Evolutionary conservation across 2,113 vertebrate genomes (phyloP), one percentile per base, ranked within the genome.

Genomic region (Eupsittula cactorum): DNA sequence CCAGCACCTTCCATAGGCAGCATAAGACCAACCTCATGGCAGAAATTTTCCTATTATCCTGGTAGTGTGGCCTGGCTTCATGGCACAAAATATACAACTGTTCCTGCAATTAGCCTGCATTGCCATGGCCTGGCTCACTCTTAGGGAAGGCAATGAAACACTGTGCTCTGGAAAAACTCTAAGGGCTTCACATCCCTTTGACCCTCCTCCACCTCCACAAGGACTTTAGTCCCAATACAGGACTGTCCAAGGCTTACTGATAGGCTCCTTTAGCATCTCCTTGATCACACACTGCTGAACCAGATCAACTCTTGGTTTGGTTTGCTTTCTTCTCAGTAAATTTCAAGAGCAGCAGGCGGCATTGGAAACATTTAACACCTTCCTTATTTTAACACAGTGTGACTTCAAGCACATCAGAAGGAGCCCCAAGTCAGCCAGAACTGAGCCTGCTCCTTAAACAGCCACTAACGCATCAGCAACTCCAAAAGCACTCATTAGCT

Each of bases 111-210:
- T 13, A 69, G 41, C 33, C 14, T 62, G 39, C 42, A 37, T 2
- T 1, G 1, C 23, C 53, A 49, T 1, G 3, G 57, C 23, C 31
- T 2, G 5, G 52, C 8, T 62, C 11, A 1, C 16, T n/a, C 41
- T 16, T 3, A 24, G 9, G 5, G 19, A 6, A 65, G 49, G 6
- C 25, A 60, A 33, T 4, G 24, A 52, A 81, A 63, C 5, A 1
- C 17, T 29, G 16, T 42, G 29, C 25, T 55, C n/a, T 9, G 10
- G 68, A 76, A 71, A 79, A 88, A 55, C 28, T 33, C 3, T 7
- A 24, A 83, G 25, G 62, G 23, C 10, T 85, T 60, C 41, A 33
- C 1, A 2, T 37, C n/a, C 13, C 31, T 65, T 64, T 47, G 37
- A 47, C 10, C 27, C 14, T 49, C 10, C 35, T 74, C n/a, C 13